phyloP scores from a whole-genome alignment of 2,113 vertebrate genomes.

The Pogona vitticeps region DNA sequence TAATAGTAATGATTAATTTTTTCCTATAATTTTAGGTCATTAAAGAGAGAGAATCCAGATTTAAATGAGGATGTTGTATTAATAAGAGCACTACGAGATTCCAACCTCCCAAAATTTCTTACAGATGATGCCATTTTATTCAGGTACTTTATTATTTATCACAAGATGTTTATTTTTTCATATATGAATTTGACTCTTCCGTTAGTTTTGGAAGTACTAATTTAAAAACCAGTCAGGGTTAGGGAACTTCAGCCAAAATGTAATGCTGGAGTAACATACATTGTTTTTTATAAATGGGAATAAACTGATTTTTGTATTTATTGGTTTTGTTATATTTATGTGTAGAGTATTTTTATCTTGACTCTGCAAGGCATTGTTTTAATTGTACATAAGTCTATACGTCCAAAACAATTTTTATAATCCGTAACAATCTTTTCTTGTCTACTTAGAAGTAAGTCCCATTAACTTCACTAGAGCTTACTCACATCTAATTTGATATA shows the following conservation, averaged over 20 bases:
- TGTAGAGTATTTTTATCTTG: no score
- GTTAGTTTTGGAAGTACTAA: background rate
- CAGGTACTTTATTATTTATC: constrained; percentile 62
- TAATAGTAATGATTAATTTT: background rate
- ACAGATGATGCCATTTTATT: constrained; percentile 83
- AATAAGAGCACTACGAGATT: constrained; percentile 86
- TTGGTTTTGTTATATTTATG: no score
- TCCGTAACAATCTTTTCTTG: background rate
- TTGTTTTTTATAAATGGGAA: no score
- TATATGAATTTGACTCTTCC: background rate
- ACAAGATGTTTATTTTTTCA: background rate
- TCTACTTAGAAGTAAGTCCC: background rate
- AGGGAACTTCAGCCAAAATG: no score
- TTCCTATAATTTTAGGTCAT: constrained; percentile 72
- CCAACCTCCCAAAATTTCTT: constrained; percentile 88
- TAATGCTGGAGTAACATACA: no score
- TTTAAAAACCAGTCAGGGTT: no score
- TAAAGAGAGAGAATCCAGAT: constrained; percentile 83
- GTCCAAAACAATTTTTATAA: background rate
- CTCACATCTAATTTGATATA: background rate
- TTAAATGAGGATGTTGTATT: constrained; percentile 86
- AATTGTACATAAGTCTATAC: background rate
- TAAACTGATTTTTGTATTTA: no score
- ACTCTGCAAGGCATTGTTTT: background rate
- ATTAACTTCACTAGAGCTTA: background rate